phyloP scores from a whole-genome alignment of 2,797 vertebrate species.

The Hafferia zeledoni region DNA sequence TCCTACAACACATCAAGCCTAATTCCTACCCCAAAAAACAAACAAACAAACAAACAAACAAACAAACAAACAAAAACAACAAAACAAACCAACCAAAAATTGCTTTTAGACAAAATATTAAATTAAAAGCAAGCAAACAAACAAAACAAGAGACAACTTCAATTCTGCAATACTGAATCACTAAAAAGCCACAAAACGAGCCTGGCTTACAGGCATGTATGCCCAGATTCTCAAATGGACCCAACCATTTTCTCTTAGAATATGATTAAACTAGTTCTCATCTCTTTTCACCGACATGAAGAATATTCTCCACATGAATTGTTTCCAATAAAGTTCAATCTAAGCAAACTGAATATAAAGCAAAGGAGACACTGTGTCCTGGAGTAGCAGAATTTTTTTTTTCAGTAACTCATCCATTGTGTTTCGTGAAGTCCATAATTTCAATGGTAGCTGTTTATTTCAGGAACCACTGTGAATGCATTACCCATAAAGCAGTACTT shows the following conservation, averaged over 20 bases:
- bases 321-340: not conserved
- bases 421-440: not conserved
- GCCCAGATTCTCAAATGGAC: not conserved
- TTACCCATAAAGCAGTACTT: not conserved
- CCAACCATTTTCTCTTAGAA: not conserved
- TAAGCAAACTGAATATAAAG: not conserved
- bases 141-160: not conserved
- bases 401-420: not conserved
- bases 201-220: not conserved
- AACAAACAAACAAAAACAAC: too few species aligned
- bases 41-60: not conserved
- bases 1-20: not conserved
- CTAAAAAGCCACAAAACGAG: not conserved
- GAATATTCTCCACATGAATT: not conserved
- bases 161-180: not conserved
- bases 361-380: not conserved
- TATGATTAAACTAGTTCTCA: not conserved
- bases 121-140: not conserved
- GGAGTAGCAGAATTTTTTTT: not conserved
- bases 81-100: too few species aligned
- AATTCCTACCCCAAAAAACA: not conserved
- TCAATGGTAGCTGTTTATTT: not conserved
- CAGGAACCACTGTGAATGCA: not conserved
- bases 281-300: not conserved
- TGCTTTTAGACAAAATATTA: not conserved